Evolutionary conservation across 2,113 vertebrate species (phyloP).

Genomic region (Puma concolor): DNA sequence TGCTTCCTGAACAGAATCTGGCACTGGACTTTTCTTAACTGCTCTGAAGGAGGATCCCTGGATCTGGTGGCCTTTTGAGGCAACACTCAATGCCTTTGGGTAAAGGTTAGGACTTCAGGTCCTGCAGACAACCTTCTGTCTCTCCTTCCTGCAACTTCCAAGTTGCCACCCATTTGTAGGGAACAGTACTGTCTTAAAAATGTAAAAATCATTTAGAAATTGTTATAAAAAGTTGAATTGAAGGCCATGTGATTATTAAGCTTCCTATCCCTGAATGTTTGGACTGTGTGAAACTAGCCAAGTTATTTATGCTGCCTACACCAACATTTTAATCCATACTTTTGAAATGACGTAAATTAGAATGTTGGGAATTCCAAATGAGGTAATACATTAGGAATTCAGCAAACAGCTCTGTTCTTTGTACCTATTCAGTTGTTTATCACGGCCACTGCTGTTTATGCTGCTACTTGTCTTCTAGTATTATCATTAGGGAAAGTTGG

Average conservation of each 20-base stretch:
- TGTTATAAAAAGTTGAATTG: not conserved
- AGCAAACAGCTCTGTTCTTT: not conserved
- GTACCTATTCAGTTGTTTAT: not conserved
- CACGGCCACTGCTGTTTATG: not conserved
- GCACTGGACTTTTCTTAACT: constrained; percentile 92
- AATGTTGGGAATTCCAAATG: not conserved
- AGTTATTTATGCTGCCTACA: not conserved
- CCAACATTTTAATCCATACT: not conserved
- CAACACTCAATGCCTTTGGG: constrained; percentile 90
- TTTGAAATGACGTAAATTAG: not conserved
- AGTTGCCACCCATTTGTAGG: not conserved
- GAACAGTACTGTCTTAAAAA: not conserved
- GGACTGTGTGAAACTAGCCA: not conserved
- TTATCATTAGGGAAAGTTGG: not conserved
- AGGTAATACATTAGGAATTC: not conserved
- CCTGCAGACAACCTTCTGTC: not conserved
- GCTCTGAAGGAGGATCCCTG: constrained; percentile 84
- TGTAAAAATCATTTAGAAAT: not conserved
- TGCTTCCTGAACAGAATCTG: constrained; percentile 92
- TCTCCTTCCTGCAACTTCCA: not conserved
- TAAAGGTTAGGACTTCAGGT: constrained; percentile 75
- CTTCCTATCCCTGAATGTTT: not conserved
- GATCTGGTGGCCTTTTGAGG: constrained; percentile 88
- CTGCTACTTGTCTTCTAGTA: not conserved
- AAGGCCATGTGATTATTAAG: not conserved